Conservation (phyloP, 1,140 invertebrate genomes). For the Danaus plexippus region DNA sequence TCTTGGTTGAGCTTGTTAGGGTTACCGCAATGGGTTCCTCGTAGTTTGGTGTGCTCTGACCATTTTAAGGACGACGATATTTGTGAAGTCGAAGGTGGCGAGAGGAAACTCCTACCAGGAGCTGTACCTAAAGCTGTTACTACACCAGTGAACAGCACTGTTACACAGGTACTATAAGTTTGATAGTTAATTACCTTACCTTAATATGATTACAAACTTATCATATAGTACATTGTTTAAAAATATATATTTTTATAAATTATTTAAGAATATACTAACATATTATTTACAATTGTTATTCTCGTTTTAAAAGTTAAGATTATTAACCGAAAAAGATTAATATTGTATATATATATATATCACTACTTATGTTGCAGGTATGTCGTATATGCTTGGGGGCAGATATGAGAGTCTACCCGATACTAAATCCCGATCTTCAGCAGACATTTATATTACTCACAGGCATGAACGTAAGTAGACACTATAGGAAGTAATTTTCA, state of each 20-base stretch:
- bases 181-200: too few species aligned
- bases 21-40: slow-evolving; percentile 42
- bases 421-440: not conserved
- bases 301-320: too few species aligned
- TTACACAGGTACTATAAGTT: too few species aligned
- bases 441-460: too few species aligned
- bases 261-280: too few species aligned
- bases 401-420: slow-evolving; percentile 29
- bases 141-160: too few species aligned
- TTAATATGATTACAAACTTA: too few species aligned
- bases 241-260: too few species aligned
- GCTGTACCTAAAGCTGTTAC: slow-evolving; percentile 31
- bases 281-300: too few species aligned
- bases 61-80: slow-evolving; percentile 49
- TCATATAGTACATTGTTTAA: too few species aligned
- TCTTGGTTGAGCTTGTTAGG: slow-evolving; percentile 44
- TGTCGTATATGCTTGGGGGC: slow-evolving; percentile 41
- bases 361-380: slow-evolving; percentile 25
- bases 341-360: slow-evolving; percentile 8
- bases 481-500: too few species aligned
- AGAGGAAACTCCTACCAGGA: slow-evolving; percentile 36
- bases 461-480: too few species aligned
- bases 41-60: slow-evolving; percentile 44
- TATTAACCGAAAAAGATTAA: slow-evolving; percentile 8
- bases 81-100: slow-evolving; percentile 44